Evolutionary conservation across 2,888 invertebrate genomes (phyloP).

Genomic region (Heterodera filipjevi): DNA sequence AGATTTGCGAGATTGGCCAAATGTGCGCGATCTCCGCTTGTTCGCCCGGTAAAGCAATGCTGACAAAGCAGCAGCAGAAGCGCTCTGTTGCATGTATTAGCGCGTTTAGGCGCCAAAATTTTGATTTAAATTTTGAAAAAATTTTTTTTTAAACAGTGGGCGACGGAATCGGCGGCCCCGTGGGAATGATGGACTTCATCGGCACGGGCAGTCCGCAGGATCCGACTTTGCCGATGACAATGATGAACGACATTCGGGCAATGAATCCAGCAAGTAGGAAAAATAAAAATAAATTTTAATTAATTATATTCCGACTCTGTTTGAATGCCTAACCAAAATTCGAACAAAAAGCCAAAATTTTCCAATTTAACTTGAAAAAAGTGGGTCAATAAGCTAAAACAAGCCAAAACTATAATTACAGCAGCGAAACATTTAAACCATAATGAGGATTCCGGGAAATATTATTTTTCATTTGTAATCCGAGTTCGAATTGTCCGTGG

Average conservation of each 20-base stretch:
- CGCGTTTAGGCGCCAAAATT: constrained; percentile 1
- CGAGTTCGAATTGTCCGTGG: too few species aligned
- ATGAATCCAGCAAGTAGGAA: neutral
- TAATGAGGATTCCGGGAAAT: too few species aligned
- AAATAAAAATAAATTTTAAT: too few species aligned
- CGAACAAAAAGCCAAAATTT: too few species aligned
- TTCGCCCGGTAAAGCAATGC: neutral
- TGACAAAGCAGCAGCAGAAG: neutral
- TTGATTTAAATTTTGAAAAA: neutral
- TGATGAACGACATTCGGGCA: neutral
- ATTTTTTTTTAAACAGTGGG: neutral
- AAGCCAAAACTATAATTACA: too few species aligned
- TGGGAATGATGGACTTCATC: constrained; percentile 8
- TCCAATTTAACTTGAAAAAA: too few species aligned
- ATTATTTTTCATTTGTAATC: too few species aligned
- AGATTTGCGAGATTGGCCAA: neutral
- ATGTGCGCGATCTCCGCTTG: neutral
- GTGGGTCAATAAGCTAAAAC: too few species aligned
- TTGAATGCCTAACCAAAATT: too few species aligned
- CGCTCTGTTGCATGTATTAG: constrained; percentile 7
- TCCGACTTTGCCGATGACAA: neutral
- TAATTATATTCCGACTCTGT: too few species aligned
- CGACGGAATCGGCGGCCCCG: neutral
- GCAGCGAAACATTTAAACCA: too few species aligned
- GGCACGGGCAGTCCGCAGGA: constrained; percentile 1